Conservation (phyloP, 1,140 invertebrate genomes). For the Caligus rogercresseyi region DNA sequence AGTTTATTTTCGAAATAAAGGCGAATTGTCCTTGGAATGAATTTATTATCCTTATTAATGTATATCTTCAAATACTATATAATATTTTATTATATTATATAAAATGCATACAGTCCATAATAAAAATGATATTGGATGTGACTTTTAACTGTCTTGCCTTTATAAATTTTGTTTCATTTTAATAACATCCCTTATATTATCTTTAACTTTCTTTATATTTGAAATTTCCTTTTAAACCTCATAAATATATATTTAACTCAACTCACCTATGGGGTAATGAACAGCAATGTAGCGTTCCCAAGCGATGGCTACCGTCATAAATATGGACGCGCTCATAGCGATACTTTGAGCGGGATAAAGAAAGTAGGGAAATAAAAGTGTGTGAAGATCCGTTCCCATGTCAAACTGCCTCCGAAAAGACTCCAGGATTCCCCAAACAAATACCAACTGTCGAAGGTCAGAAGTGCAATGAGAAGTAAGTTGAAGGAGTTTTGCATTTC, state of each 20-base stretch:
- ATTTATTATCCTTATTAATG: too few species aligned
- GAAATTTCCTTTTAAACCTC: too few species aligned
- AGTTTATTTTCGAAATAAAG: too few species aligned
- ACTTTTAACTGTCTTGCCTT: too few species aligned
- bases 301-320: constrained; percentile 18
- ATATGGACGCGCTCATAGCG: constrained; percentile 5
- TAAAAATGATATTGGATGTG: too few species aligned
- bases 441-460: constrained; percentile 8
- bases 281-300: constrained; percentile 18
- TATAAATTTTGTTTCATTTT: too few species aligned
- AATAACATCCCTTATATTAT: too few species aligned
- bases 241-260: too few species aligned
- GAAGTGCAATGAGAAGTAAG: constrained; percentile 12
- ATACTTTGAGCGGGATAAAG: constrained; percentile 11
- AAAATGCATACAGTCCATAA: too few species aligned
- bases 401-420: constrained; percentile 2
- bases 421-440: constrained; percentile 12
- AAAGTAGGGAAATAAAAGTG: constrained; percentile 15
- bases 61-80: too few species aligned
- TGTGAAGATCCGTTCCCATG: constrained; percentile 10
- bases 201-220: neutral
- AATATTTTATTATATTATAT: too few species aligned
- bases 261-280: constrained; percentile 15
- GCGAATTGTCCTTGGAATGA: too few species aligned
- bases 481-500: constrained; percentile 17